Percentiles rank a stretch among this genome's conserved stretches.
Evolutionary conservation across 2,113 vertebrate species (phyloP).

Genomic region (human): DNA sequence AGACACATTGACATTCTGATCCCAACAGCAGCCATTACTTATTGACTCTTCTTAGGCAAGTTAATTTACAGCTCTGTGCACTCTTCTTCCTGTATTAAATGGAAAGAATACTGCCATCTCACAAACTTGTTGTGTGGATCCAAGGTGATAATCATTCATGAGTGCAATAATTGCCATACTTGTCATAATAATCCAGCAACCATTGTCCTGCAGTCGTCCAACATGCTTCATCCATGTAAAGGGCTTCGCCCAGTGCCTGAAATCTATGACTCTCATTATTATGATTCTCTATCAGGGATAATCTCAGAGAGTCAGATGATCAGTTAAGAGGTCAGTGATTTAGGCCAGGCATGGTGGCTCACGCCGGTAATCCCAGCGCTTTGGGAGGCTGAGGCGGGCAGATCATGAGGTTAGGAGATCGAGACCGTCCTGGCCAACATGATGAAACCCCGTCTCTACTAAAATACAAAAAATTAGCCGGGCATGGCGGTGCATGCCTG

Average conservation of each 20-base stretch:
- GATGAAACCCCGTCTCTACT: too few species aligned
- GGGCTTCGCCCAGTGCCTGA: neutral
- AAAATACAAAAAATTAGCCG: too few species aligned
- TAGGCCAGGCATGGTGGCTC: too few species aligned
- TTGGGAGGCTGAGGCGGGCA: too few species aligned
- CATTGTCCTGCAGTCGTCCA: neutral
- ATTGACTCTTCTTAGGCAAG: neutral
- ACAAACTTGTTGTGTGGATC: neutral
- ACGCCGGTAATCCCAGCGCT: too few species aligned
- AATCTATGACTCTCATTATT: neutral
- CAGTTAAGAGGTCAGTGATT: neutral
- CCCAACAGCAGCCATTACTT: neutral
- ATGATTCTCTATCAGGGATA: neutral
- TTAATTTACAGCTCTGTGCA: neutral
- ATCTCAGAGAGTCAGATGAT: neutral
- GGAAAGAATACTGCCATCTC: neutral
- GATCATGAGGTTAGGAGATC: too few species aligned
- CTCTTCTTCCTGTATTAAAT: neutral
- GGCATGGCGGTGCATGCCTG: too few species aligned
- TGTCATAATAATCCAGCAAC: neutral
- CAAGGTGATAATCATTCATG: neutral
- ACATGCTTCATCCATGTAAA: neutral
- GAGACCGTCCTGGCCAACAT: too few species aligned
- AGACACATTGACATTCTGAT: neutral
- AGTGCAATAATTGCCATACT: neutral